A percentile compares a stretch with the other conserved stretches of the same genome.
phyloP scores from a whole-genome alignment of 2,797 vertebrate species.

The Taenioides sp. region DNA sequence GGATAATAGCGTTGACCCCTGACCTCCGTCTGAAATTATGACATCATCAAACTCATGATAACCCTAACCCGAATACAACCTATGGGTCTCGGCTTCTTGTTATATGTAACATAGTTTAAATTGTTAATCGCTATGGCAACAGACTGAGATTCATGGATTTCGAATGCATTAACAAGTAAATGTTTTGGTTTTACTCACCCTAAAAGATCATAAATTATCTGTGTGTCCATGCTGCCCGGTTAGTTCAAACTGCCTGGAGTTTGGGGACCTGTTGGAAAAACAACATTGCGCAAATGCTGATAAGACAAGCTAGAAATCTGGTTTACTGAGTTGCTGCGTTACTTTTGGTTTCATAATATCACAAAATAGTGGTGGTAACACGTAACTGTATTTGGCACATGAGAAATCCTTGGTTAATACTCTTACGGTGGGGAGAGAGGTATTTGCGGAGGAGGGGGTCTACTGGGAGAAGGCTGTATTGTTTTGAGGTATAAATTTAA shows the following conservation, averaged over 20 bases:
- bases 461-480: conserved; percentile 29
- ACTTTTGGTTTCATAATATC: conserved; percentile 19
- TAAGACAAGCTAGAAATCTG: conserved; percentile 2
- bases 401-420: conserved; percentile 75
- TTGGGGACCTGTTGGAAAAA: conserved; percentile 34
- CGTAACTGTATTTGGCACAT: conserved; percentile 49
- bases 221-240: conserved; percentile 55
- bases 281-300: conserved; percentile 25
- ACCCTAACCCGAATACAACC: no score
- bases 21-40: no score
- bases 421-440: conserved; percentile 74
- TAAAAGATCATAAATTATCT: conserved; percentile 66
- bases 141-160: background rate
- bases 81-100: no score
- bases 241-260: conserved; percentile 28
- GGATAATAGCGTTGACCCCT: no score
- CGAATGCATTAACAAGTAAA: background rate
- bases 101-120: no score
- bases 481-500: conserved; percentile 55
- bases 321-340: background rate
- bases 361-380: conserved; percentile 20
- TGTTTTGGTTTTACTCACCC: conserved; percentile 58
- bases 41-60: no score
- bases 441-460: conserved; percentile 49
- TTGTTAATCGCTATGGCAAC: no score